Percentiles rank a stretch among this genome's conserved stretches.
These are phyloP conservation scores for Alentia gelatinosa DNA, from an alignment of 2,888 invertebrate genomes.

Conservation along the genomic window DNA sequence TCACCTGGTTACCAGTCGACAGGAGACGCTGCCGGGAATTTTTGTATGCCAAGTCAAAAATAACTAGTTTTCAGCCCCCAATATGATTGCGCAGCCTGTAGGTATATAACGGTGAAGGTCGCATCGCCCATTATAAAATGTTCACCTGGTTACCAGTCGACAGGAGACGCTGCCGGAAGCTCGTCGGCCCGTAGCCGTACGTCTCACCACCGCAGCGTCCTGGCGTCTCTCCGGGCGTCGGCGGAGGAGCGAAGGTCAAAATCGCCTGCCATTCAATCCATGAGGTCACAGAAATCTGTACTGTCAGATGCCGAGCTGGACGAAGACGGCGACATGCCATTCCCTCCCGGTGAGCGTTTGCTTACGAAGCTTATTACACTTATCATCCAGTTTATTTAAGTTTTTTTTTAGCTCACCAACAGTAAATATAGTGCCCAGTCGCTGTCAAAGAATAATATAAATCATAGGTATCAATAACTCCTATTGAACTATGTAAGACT, in stretches of 20 bases:
- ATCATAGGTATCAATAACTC: too few species aligned
- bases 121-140: too few species aligned
- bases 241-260: conserved; percentile 73
- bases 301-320: conserved; percentile 70
- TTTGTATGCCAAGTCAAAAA: too few species aligned
- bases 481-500: too few species aligned
- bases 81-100: too few species aligned
- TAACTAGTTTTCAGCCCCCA: too few species aligned
- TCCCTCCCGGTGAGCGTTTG: conserved; percentile 57
- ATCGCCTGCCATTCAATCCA: conserved; percentile 69
- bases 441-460: too few species aligned
- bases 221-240: conserved; percentile 70
- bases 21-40: too few species aligned
- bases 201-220: conserved; percentile 69
- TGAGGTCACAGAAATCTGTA: conserved; percentile 69
- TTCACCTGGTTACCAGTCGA: neutral
- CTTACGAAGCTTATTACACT: neutral
- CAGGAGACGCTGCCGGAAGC: neutral
- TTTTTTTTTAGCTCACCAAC: too few species aligned
- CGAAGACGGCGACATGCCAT: conserved; percentile 71
- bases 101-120: too few species aligned
- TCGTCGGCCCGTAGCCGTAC: conserved; percentile 71
- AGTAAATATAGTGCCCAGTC: too few species aligned
- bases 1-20: neutral
- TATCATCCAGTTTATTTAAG: too few species aligned